Conservation (phyloP, 2,888 invertebrate species). For the Aquatica leii region DNA sequence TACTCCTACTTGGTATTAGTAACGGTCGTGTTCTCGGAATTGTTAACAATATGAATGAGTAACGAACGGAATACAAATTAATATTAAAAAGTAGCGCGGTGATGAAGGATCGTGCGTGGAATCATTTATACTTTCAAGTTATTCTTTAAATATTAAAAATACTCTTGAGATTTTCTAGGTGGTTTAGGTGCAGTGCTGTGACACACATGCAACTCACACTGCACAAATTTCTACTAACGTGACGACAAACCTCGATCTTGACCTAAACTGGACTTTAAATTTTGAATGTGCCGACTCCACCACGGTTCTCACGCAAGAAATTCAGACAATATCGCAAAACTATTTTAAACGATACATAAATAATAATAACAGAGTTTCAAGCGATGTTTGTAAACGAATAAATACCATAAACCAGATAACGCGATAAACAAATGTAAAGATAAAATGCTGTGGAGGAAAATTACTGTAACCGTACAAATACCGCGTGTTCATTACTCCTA, state of each 20-base stretch:
- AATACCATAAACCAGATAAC: too few relatives aligned
- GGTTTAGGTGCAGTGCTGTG: conserved; percentile 32
- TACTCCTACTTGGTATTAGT: conserved; percentile 4
- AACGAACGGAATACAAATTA: conserved; percentile 26
- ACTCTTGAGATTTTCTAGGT: too few relatives aligned
- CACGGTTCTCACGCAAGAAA: conserved; percentile 13
- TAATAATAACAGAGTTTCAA: too few relatives aligned
- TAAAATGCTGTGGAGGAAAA: conserved; percentile 27
- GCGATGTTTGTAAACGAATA: too few relatives aligned
- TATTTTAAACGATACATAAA: too few relatives aligned
- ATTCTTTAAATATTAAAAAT: too few relatives aligned
- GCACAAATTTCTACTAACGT: conserved; percentile 41
- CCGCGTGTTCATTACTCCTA: conserved; percentile 50
- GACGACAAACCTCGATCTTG: conserved; percentile 47
- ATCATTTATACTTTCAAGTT: too few relatives aligned
- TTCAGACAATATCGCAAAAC: not conserved
- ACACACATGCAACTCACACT: conserved; percentile 40
- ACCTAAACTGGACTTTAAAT: conserved; percentile 57
- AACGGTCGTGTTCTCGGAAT: conserved; percentile 18
- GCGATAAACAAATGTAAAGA: too few relatives aligned
- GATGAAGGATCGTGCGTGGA: too few relatives aligned
- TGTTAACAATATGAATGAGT: conserved; percentile 27
- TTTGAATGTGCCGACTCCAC: conserved; percentile 16
- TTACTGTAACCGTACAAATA: conserved; percentile 38
- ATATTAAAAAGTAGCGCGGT: not conserved